Base-by-base conservation (phyloP, 92 coral and sea anemone genomes). In the Bergia sp. region DNA sequence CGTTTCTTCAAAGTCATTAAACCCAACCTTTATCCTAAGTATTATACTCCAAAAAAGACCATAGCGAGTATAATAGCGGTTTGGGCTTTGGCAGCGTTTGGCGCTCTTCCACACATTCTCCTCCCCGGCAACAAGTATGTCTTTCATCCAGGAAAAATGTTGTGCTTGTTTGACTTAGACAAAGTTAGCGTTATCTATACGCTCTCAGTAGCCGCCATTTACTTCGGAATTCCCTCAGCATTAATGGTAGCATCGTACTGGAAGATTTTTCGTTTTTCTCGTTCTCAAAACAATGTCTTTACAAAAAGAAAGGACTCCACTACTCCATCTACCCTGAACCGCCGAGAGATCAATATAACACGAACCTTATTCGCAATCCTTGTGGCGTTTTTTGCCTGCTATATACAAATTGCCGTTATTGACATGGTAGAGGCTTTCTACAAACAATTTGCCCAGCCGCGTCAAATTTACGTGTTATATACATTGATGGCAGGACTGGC, bases 1-100 rank as follows among this genome's bases (percentile, higher is more conserved):
- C 87, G 87, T 41, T 83, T 83, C 64, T 83, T 83, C 64, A 83
- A 44, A 37, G 87, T 83, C 13, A 71, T 83, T 47, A 83, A 83
- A 71, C 77, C 87, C 1, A 44, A 69, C 37, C 77, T 42, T 37
- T 83, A 83, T 16, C 65, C 77, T 11, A 83, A 23, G 18, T 66
- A 66, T 37, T 83, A 66, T 18, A 83, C 87, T 42, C 87, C 87
- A 15, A 83, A 44, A 39, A 83, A 67, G 44, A 83, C 87, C 2
- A 16, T 66, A n/a, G 87, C 66, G 13, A 83, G 87, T 45, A 41
- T 83, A 44, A 12, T 83, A 23, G 77, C 87, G 13, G 87, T 83
- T 47, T 83, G 87, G 87, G 18, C 69, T 44, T 37, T 83, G 2
- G 87, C 87, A 13, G 87, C 77, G 1, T 11, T 37, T 4, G 87